phyloP scores from a whole-genome alignment of 1,140 invertebrate genomes.

The Teleogryllus occipitalis region DNA sequence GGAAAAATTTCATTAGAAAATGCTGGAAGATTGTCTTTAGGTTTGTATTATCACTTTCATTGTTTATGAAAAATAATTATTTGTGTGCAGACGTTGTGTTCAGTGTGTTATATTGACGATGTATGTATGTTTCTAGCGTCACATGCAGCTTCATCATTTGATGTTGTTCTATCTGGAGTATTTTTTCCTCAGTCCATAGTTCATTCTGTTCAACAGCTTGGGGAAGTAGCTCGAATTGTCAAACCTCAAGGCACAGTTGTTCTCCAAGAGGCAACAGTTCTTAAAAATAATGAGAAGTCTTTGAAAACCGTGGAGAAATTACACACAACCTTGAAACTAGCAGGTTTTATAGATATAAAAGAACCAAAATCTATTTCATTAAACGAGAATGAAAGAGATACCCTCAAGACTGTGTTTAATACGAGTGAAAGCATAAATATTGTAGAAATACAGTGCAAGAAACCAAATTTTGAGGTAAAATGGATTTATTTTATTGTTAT shows the following conservation, averaged over 20 bases:
- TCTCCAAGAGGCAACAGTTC: constrained; percentile 27
- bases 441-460: constrained; percentile 43
- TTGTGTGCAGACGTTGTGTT: neutral
- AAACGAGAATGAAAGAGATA: neutral
- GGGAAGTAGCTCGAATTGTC: constrained; percentile 45
- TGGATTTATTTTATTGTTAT: neutral
- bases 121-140: constrained; percentile 37
- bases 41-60: constrained; percentile 7
- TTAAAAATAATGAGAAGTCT: constrained; percentile 30
- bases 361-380: constrained; percentile 22
- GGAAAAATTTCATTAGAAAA: constrained; percentile 12
- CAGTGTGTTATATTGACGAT: neutral
- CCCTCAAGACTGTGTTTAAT: neutral
- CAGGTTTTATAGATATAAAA: constrained; percentile 50
- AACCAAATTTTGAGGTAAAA: constrained; percentile 53
- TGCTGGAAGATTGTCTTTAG: neutral
- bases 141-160: constrained; percentile 44
- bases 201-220: constrained; percentile 42
- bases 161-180: constrained; percentile 48
- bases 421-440: constrained; percentile 23
- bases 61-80: neutral
- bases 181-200: constrained; percentile 35
- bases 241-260: constrained; percentile 46
- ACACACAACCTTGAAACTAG: constrained; percentile 47
- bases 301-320: constrained; percentile 32